Evolutionary conservation across 2,888 invertebrate species (phyloP).

Genomic region (Psylliodes chrysocephalus): DNA sequence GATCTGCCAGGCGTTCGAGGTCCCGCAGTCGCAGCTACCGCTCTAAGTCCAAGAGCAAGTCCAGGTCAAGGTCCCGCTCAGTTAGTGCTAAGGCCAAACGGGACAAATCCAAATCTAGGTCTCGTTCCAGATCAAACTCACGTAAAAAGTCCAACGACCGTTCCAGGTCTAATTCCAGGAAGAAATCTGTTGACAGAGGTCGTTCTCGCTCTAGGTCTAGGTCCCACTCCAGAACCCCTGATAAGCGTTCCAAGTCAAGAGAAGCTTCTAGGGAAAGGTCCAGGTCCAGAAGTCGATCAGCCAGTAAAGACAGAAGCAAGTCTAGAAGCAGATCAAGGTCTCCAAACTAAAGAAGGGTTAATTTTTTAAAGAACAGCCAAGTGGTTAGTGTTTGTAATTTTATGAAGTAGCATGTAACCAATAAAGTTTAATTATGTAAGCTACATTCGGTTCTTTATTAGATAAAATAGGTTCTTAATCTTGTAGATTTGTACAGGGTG

Average conservation of each 20-base stretch:
- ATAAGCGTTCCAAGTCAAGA: conserved; percentile 58
- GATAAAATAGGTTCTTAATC: not conserved
- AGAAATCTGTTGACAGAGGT: conserved; percentile 54
- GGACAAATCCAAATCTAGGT: conserved; percentile 60
- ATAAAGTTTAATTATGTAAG: conserved; percentile 23
- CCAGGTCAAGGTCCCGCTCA: conserved; percentile 51
- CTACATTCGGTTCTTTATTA: conserved; percentile 8
- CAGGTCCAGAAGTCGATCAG: conserved; percentile 59
- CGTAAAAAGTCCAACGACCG: conserved; percentile 55
- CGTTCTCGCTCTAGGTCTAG: conserved; percentile 61
- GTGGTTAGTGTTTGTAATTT: conserved; percentile 42
- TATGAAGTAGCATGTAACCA: conserved; percentile 34
- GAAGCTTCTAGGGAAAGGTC: conserved; percentile 58
- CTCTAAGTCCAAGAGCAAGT: conserved; percentile 53
- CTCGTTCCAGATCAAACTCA: conserved; percentile 54
- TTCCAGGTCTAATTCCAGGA: conserved; percentile 58
- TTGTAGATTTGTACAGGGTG: conserved; percentile 4
- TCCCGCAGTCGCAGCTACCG: conserved; percentile 69
- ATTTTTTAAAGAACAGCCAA: conserved; percentile 27
- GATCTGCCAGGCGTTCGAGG: conserved; percentile 70
- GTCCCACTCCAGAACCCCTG: conserved; percentile 49
- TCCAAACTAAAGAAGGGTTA: conserved; percentile 48
- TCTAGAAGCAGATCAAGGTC: conserved; percentile 58
- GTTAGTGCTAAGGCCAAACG: conserved; percentile 46
- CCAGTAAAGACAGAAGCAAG: conserved; percentile 56